phyloP scores from a whole-genome alignment of 2,888 invertebrate genomes.

The Lymantria dispar region DNA sequence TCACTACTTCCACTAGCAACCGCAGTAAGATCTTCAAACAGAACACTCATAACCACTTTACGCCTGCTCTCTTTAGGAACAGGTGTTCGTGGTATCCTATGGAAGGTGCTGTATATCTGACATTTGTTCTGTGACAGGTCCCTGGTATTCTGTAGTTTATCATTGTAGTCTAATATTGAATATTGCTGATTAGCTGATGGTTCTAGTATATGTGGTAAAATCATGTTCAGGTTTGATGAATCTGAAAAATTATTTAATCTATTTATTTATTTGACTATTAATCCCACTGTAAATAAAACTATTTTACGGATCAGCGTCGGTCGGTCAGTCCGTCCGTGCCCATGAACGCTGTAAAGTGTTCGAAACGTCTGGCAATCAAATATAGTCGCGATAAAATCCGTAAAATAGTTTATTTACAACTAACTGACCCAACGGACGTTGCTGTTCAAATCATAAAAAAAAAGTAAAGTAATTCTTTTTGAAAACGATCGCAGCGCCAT shows the following conservation, averaged over 20 bases:
- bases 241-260: slow-evolving; percentile 41
- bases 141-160: slow-evolving; percentile 53
- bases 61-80: slow-evolving; percentile 14
- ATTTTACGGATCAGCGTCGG: too few relatives aligned
- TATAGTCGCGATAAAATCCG: too few relatives aligned
- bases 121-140: slow-evolving; percentile 52
- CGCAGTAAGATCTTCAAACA: slow-evolving; percentile 52
- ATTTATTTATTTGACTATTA: too few relatives aligned
- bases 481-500: too few relatives aligned
- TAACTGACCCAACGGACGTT: too few relatives aligned
- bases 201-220: slow-evolving; percentile 54
- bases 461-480: too few relatives aligned
- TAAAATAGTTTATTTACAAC: too few relatives aligned
- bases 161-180: slow-evolving; percentile 58
- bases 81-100: slow-evolving; percentile 46
- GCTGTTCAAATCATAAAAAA: too few relatives aligned
- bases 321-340: too few relatives aligned
- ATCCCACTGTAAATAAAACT: too few relatives aligned
- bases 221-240: slow-evolving; percentile 30
- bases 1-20: slow-evolving; percentile 38
- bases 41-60: slow-evolving; percentile 32
- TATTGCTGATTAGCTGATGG: slow-evolving; percentile 40
- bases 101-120: slow-evolving; percentile 57
- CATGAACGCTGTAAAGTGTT: too few relatives aligned
- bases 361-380: too few relatives aligned